Percentiles rank a stretch among this genome's conserved stretches.
Evolutionary conservation across 2,888 invertebrate species (phyloP).

Genomic region (Laspeyria flexula): DNA sequence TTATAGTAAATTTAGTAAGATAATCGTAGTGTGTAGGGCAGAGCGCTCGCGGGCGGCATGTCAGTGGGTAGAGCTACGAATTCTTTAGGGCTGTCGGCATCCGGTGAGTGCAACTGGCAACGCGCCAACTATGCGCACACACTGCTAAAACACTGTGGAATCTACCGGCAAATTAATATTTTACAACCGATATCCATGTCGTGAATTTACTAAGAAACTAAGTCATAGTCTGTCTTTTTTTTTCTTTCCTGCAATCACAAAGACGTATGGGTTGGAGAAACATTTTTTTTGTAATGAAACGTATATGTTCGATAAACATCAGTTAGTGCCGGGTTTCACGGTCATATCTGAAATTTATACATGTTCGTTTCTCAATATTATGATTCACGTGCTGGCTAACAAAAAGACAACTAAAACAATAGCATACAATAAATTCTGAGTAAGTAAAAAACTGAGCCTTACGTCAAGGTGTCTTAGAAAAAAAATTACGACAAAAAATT

Average conservation of each 20-base stretch:
- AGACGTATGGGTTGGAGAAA: constrained; percentile 7
- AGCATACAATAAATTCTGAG: too few relatives aligned
- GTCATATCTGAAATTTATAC: constrained; percentile 17
- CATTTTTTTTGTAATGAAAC: too few relatives aligned
- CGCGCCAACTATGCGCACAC: constrained; percentile 65
- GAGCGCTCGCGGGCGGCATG: neutral
- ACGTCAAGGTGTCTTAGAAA: too few relatives aligned
- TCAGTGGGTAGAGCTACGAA: constrained; percentile 28
- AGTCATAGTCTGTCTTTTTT: constrained; percentile 39
- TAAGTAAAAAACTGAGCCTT: too few relatives aligned
- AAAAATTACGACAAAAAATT: too few relatives aligned
- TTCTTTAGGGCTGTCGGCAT: constrained; percentile 61
- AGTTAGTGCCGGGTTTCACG: constrained; percentile 22
- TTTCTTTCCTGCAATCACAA: constrained; percentile 44
- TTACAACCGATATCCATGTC: constrained; percentile 55
- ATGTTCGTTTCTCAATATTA: constrained; percentile 14
- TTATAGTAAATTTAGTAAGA: neutral
- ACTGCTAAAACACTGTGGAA: constrained; percentile 66
- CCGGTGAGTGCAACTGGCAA: constrained; percentile 75
- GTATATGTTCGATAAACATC: too few relatives aligned
- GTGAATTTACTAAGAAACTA: constrained; percentile 49
- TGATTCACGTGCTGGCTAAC: too few relatives aligned
- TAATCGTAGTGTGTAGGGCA: neutral
- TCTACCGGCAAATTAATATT: constrained; percentile 59
- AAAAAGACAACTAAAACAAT: too few relatives aligned